Evolutionary conservation across 2,888 invertebrate genomes (phyloP).

Genomic region (Scaeva pyrastri): DNA sequence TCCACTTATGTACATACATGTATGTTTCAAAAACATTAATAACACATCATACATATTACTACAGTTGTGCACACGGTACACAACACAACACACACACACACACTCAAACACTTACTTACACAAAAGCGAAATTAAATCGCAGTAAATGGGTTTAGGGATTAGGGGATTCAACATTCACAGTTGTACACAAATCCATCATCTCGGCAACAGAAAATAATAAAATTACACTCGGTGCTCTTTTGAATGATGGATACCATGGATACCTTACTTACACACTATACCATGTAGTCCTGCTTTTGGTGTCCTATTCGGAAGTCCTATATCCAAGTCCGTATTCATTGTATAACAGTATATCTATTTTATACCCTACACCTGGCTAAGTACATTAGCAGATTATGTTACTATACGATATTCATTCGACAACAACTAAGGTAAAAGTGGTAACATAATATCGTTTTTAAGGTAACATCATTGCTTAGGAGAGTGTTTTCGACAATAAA

Average conservation of each 20-base stretch:
- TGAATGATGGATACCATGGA: background rate
- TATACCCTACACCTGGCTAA: too few species aligned
- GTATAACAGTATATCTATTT: too few species aligned
- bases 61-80: too few species aligned
- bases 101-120: background rate
- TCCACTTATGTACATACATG: background rate
- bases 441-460: too few species aligned
- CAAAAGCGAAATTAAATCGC: background rate
- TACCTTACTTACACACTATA: too few species aligned
- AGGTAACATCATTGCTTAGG: too few species aligned
- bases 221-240: conserved; percentile 13
- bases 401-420: too few species aligned
- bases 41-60: conserved; percentile 6
- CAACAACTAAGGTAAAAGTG: too few species aligned
- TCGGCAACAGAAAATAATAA: conserved; percentile 16
- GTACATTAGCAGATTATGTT: too few species aligned
- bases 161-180: background rate
- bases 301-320: background rate
- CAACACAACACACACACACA: conserved; percentile 5
- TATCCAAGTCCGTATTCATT: background rate
- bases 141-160: background rate
- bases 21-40: conserved; percentile 28
- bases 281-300: background rate
- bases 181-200: conserved; percentile 16
- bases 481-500: too few species aligned